Conservation (phyloP, 2,113 vertebrate genomes). For the Vireo altiloquus region DNA sequence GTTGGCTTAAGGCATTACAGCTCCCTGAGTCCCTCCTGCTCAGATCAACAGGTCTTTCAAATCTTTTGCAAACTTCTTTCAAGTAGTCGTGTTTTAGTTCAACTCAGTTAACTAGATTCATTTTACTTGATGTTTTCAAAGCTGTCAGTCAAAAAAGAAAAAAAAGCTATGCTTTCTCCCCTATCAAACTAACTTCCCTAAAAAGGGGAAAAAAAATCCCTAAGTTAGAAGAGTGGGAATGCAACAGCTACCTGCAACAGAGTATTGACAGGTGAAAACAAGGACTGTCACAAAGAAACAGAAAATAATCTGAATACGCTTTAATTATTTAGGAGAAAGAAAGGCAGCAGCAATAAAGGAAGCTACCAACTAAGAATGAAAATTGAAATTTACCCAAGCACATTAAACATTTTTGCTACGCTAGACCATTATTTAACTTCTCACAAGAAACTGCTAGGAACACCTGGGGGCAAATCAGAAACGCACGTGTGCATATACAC, state of each 20-base stretch:
- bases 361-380: background rate
- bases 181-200: background rate
- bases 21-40: background rate
- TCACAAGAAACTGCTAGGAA: background rate
- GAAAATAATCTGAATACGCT: background rate
- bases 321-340: background rate
- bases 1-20: background rate
- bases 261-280: background rate
- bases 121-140: background rate
- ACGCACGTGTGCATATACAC: rapidly evolving
- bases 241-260: background rate
- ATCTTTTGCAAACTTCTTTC: slow-evolving; percentile 1
- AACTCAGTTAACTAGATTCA: background rate
- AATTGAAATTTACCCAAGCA: rapidly evolving
- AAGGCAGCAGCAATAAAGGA: background rate
- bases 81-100: background rate
- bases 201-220: background rate
- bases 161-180: background rate
- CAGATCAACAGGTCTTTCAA: slow-evolving; percentile 32
- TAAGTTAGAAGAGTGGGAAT: background rate
- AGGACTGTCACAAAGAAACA: background rate
- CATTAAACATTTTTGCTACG: background rate
- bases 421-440: background rate
- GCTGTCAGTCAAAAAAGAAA: background rate
- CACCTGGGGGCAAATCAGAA: rapidly evolving